phyloP scores from a whole-genome alignment of 2,888 invertebrate species.

The Oegoconia quadripuncta region DNA sequence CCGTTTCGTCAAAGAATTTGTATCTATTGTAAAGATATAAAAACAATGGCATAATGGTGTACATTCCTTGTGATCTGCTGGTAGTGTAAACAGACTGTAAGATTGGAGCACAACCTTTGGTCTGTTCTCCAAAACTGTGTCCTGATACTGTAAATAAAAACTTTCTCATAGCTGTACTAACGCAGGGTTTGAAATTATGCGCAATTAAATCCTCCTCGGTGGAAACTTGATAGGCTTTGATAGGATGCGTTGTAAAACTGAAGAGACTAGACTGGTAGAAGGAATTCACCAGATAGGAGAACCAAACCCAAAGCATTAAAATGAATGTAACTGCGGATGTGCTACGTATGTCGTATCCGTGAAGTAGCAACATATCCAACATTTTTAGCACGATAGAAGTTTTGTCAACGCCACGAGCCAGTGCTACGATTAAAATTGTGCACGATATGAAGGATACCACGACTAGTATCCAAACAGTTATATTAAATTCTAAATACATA shows the following conservation, averaged over 20 bases:
- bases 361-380: constrained; percentile 29
- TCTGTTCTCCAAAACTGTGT: not conserved
- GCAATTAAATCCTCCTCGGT: constrained; percentile 25
- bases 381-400: constrained; percentile 24
- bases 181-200: constrained; percentile 39
- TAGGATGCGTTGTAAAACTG: constrained; percentile 34
- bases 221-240: constrained; percentile 38
- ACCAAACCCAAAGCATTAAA: constrained; percentile 44
- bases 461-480: constrained; percentile 29
- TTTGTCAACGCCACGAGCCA: constrained; percentile 24
- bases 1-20: constrained; percentile 32
- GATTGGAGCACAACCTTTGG: constrained; percentile 15
- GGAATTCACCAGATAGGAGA: constrained; percentile 31
- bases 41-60: constrained; percentile 31
- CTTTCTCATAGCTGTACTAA: constrained; percentile 31
- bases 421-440: constrained; percentile 24
- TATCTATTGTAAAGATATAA: constrained; percentile 35
- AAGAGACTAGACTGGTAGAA: constrained; percentile 30
- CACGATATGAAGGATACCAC: constrained; percentile 25
- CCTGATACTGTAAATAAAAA: constrained; percentile 16
- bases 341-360: constrained; percentile 21
- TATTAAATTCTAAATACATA: constrained; percentile 29
- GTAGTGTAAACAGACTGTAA: constrained; percentile 36
- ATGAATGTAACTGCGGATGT: constrained; percentile 19
- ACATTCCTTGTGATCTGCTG: constrained; percentile 29